Conservation (phyloP, 2,113 vertebrate genomes). For the Tetrax tetrax region DNA sequence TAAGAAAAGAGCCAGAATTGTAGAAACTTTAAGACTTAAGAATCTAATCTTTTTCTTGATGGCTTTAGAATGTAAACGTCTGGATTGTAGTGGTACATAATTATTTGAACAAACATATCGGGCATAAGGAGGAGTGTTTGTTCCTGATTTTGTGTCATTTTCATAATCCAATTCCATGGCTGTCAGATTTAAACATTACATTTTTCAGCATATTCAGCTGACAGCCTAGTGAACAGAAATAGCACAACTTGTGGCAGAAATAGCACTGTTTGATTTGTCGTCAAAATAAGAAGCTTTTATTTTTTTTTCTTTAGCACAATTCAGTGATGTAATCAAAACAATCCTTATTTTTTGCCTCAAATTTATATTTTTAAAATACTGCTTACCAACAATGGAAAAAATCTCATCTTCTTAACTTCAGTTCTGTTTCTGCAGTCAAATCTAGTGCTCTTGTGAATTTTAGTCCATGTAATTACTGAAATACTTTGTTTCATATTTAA, state of each 20-base stretch:
- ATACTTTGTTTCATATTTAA: background rate
- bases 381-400: background rate
- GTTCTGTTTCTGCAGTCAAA: background rate
- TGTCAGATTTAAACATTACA: background rate
- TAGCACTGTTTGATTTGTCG: background rate
- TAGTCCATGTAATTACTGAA: background rate
- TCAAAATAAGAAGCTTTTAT: background rate
- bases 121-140: background rate
- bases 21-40: background rate
- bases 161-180: conserved; percentile 3
- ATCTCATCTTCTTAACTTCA: background rate
- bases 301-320: background rate
- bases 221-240: background rate
- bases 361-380: background rate
- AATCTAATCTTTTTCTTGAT: background rate
- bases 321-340: background rate
- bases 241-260: background rate
- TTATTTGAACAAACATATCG: background rate
- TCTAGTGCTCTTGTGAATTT: background rate
- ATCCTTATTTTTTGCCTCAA: background rate
- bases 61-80: background rate
- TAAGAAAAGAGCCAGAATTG: background rate
- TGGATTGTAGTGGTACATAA: background rate
- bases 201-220: background rate
- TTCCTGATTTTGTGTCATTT: background rate